Evolutionary conservation across 2,888 invertebrate genomes (phyloP).

Genomic region (Drosophila mercatorum): DNA sequence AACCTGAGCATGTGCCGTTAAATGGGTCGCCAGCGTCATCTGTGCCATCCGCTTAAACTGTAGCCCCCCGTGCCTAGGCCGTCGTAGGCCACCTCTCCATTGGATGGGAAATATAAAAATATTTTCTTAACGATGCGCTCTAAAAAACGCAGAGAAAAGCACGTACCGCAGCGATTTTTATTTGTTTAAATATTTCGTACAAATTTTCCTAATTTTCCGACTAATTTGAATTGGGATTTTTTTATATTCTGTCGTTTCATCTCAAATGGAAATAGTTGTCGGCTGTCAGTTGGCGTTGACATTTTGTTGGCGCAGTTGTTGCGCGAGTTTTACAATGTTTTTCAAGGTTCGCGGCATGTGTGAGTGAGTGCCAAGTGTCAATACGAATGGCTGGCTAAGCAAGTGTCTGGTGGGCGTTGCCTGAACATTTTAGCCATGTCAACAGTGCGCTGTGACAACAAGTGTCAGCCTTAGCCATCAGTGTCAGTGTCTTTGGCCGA

Average conservation of each 20-base stretch:
- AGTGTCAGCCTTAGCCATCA: slow-evolving; percentile 72
- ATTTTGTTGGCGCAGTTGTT: slow-evolving; percentile 72
- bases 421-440: slow-evolving; percentile 63
- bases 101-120: slow-evolving; percentile 65
- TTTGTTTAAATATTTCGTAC: slow-evolving; percentile 78
- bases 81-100: neutral
- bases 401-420: slow-evolving; percentile 67
- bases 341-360: slow-evolving; percentile 66
- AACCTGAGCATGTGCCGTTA: slow-evolving; percentile 67
- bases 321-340: slow-evolving; percentile 69
- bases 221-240: slow-evolving; percentile 69
- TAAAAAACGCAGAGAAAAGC: slow-evolving; percentile 76
- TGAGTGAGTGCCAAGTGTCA: slow-evolving; percentile 73
- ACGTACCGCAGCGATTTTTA: slow-evolving; percentile 76
- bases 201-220: slow-evolving; percentile 47
- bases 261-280: slow-evolving; percentile 54
- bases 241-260: slow-evolving; percentile 41
- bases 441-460: slow-evolving; percentile 68
- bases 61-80: slow-evolving; percentile 6
- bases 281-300: slow-evolving; percentile 73
- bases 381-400: slow-evolving; percentile 45
- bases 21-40: slow-evolving; percentile 63
- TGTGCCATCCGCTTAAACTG: slow-evolving; percentile 19
- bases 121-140: slow-evolving; percentile 77
- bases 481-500: slow-evolving; percentile 36